phyloP scores from a whole-genome alignment of 2,797 vertebrate genomes.

The Cercopithecus diana region DNA sequence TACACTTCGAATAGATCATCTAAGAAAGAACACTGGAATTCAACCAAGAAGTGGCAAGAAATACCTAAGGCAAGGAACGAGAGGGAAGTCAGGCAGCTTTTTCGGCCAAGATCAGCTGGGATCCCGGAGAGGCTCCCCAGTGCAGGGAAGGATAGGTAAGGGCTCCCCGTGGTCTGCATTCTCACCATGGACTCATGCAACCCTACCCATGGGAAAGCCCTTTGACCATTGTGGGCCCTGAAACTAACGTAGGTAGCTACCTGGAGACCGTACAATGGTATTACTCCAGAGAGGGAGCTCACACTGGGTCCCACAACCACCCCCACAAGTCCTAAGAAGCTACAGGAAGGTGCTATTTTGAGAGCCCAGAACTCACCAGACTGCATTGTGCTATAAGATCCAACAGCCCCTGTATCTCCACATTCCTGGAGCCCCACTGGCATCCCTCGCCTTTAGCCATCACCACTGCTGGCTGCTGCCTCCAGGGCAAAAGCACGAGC shows the following conservation, averaged over 20 bases:
- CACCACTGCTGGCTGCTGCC: background rate
- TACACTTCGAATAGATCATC: background rate
- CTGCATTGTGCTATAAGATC: background rate
- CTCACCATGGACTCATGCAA: background rate
- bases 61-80: background rate
- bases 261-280: background rate
- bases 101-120: background rate
- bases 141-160: background rate
- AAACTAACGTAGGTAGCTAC: background rate
- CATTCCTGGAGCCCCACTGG: background rate
- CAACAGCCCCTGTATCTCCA: background rate
- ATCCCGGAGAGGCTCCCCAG: background rate
- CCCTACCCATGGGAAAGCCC: background rate
- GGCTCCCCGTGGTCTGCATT: background rate
- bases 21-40: background rate
- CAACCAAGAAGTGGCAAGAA: background rate
- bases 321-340: background rate
- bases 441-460: background rate
- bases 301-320: background rate
- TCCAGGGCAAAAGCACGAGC: background rate
- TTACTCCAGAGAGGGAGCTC: background rate
- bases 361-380: background rate
- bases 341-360: background rate
- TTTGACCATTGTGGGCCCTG: background rate
- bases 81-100: background rate